Conservation (phyloP, 2,888 invertebrate genomes). For the Cinara cedri region DNA sequence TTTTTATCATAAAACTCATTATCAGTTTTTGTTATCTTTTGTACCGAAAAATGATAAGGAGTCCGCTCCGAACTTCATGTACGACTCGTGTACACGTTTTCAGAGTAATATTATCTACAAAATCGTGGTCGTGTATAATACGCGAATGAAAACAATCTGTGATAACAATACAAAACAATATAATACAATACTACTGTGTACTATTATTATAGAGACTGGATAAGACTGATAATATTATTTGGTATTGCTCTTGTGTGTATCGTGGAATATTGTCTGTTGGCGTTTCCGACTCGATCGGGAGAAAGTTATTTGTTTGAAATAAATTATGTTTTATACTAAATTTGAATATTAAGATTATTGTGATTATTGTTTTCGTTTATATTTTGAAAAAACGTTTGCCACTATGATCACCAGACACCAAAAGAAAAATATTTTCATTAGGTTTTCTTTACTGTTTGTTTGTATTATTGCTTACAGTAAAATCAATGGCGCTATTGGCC, state of each 20-base stretch:
- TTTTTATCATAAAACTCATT: no score
- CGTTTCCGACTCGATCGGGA: neutral
- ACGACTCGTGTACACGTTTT: no score
- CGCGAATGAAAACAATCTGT: slow-evolving; percentile 13
- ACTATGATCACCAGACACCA: neutral
- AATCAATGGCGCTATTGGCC: neutral
- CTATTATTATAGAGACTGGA: neutral
- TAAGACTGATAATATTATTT: neutral
- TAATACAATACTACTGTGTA: no score
- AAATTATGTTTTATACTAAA: no score
- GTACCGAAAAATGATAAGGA: neutral
- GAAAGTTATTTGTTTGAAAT: no score
- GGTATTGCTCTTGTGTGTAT: no score
- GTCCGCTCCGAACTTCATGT: slow-evolving; percentile 44
- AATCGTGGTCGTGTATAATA: slow-evolving; percentile 29
- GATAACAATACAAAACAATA: neutral
- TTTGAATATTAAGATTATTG: no score
- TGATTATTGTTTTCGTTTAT: neutral
- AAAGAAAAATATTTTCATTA: neutral
- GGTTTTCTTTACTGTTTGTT: neutral
- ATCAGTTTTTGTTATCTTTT: no score
- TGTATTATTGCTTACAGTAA: neutral
- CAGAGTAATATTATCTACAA: no score
- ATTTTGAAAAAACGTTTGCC: neutral
- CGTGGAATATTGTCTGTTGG: neutral